A percentile compares a stretch with the other conserved stretches of the same genome.
These are phyloP conservation scores for Phalacrocorax pelagicus DNA, from an alignment of 2,113 vertebrate genomes.

Conservation along the genomic window DNA sequence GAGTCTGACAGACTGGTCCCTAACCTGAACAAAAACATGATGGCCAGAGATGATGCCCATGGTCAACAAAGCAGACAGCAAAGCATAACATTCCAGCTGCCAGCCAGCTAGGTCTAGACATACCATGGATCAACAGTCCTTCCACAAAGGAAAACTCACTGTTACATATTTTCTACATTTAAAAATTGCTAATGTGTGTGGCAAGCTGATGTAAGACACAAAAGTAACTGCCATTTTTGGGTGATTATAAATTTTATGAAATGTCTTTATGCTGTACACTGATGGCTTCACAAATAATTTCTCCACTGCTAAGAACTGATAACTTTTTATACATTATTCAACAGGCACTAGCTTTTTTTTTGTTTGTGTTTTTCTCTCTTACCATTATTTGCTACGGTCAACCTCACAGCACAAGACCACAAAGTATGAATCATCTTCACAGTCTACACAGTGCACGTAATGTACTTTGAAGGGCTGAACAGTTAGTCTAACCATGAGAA, in stretches of 20 bases:
- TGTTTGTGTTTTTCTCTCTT: neutral
- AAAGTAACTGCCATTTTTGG: neutral
- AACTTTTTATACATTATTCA: conserved; percentile 10
- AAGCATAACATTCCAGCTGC: neutral
- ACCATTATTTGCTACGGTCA: neutral
- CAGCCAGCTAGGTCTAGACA: neutral
- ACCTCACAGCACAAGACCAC: neutral
- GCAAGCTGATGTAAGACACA: neutral
- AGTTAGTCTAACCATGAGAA: neutral
- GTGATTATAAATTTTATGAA: neutral
- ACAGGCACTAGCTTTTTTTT: neutral
- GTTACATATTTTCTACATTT: neutral
- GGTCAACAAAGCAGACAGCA: neutral
- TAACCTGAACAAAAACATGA: neutral
- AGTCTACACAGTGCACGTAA: neutral
- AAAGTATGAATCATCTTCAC: neutral
- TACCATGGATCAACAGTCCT: neutral
- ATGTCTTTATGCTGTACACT: neutral
- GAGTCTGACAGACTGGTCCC: neutral
- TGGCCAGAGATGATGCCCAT: neutral
- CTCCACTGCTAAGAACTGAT: neutral
- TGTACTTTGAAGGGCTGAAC: neutral
- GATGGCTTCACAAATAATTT: conserved; percentile 35
- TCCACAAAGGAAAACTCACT: neutral
- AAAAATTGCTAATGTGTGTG: neutral